These are phyloP conservation scores for Drosophila dunni DNA, from an alignment of 1,140 invertebrate genomes.

Conservation along the genomic window DNA sequence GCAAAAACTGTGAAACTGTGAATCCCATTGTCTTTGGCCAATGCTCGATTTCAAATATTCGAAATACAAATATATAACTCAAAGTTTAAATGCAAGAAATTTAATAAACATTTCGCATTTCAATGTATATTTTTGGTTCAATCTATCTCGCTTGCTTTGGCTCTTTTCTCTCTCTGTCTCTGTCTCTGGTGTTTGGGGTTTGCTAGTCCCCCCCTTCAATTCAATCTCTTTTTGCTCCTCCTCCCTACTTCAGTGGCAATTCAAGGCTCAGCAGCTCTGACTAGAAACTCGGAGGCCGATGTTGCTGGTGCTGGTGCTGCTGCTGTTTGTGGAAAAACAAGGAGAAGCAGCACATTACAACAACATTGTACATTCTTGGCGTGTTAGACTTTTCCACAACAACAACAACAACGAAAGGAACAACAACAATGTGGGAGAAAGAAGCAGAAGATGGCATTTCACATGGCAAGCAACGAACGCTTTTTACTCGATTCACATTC, in stretches of 20 bases:
- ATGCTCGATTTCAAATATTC: constrained; percentile 54
- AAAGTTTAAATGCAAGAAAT: constrained; percentile 80
- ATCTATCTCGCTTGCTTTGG: constrained; percentile 8
- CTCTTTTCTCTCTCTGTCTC: too few relatives aligned
- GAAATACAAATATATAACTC: constrained; percentile 38
- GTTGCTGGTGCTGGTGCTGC: constrained; percentile 45
- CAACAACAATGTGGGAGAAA: constrained; percentile 53
- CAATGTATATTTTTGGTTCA: constrained; percentile 62
- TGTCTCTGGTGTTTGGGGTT: not conserved
- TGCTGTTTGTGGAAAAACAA: constrained; percentile 75
- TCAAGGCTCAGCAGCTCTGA: constrained; percentile 29
- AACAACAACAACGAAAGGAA: constrained; percentile 67
- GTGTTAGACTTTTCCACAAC: constrained; percentile 74
- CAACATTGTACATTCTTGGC: constrained; percentile 74
- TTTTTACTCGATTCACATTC: constrained; percentile 58
- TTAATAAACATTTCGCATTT: constrained; percentile 78
- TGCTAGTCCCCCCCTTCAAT: not conserved
- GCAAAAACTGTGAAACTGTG: constrained; percentile 3
- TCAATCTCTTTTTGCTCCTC: constrained; percentile 4
- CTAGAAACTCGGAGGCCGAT: constrained; percentile 48
- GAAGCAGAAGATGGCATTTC: constrained; percentile 36
- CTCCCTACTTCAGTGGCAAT: constrained; percentile 21
- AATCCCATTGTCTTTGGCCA: constrained; percentile 47
- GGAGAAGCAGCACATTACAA: constrained; percentile 40
- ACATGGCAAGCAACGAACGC: constrained; percentile 45